Conservation (phyloP, 2,797 vertebrate genomes). For the Leuciscus waleckii region DNA sequence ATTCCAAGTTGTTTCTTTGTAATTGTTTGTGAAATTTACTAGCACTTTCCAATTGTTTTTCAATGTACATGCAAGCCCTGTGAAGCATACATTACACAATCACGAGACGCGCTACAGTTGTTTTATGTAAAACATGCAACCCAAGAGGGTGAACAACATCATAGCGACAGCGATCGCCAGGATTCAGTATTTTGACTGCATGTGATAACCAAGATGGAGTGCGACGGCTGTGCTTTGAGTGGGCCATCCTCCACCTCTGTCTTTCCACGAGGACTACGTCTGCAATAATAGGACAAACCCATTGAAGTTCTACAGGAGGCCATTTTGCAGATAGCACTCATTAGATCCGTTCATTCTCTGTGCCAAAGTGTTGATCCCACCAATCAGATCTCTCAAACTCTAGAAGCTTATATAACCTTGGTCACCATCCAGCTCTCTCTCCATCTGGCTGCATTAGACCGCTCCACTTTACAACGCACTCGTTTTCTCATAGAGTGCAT, state of each 20-base stretch:
- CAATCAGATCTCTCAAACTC: slow-evolving; percentile 54
- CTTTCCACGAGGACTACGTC: slow-evolving; percentile 45
- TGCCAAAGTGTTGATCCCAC: slow-evolving; percentile 55
- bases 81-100: not conserved
- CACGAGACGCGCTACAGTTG: not conserved
- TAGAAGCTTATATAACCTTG: slow-evolving; percentile 62
- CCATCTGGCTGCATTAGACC: slow-evolving; percentile 58
- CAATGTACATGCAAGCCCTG: not conserved
- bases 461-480: slow-evolving; percentile 43
- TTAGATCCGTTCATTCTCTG: slow-evolving; percentile 51
- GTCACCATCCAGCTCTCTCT: slow-evolving; percentile 59
- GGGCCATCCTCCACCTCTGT: slow-evolving; percentile 35
- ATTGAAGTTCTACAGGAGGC: slow-evolving; percentile 55
- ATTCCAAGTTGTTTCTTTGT: not conserved
- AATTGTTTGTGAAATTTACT: not conserved
- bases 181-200: slow-evolving; percentile 23
- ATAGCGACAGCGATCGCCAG: not conserved
- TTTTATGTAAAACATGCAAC: not conserved
- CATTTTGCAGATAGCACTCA: slow-evolving; percentile 54
- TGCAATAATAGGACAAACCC: slow-evolving; percentile 43
- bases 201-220: slow-evolving; percentile 25
- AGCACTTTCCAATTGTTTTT: not conserved
- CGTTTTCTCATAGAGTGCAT: slow-evolving; percentile 53
- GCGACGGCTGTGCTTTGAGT: not conserved
- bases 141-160: slow-evolving; percentile 3